Evolutionary conservation across 2,888 invertebrate genomes (phyloP), one percentile per base, ranked within the genome.

Genomic region (Invenusta paracnida): DNA sequence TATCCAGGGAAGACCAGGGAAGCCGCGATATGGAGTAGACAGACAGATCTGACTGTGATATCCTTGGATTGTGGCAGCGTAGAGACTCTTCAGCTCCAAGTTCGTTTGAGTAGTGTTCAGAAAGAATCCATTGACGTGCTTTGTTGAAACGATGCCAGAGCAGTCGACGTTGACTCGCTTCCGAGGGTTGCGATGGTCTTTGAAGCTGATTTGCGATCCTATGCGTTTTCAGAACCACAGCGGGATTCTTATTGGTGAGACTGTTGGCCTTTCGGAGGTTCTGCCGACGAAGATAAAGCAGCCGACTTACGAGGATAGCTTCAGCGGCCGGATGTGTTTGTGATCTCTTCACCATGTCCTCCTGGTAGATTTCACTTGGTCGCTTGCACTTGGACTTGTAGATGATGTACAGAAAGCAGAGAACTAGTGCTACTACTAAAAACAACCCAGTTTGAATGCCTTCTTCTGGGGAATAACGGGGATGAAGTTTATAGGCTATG

Each of bases 301-400:
- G 27, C 2, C 73, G 73, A 23, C 73, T 73, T 5, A 73, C 73
- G 2, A 82, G 82, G 17, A 82, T 82, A 13, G 31, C 82, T 27
- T 29, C 27, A 28, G 82, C 82, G 5, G 82, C 11, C n/a, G 85
- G 85, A 81, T 86, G 66, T 28, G 30, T 29, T 25, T 86, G 86
- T 1, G 86, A 86, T 1, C 86, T 82, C 28, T 73, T 73, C 0
- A 86, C 86, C 85, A 86, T 86, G 25, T 87, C 86, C n/a, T 86
- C 86, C 27, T 87, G 30, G 66, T 86, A 86, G 48, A 87, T 81
- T 30, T 86, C 86, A 5, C 66, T 27, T 23, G 86, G 85, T 28
- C 86, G 87, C 30, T 86, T 86, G 29, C 86, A 86, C 66, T 86
- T 86, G 25, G 86, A 86, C 79, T 86, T 86, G 81, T 86, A 86